Evolutionary conservation across 2,888 invertebrate genomes (phyloP).

Genomic region (Schizaphis graminum): DNA sequence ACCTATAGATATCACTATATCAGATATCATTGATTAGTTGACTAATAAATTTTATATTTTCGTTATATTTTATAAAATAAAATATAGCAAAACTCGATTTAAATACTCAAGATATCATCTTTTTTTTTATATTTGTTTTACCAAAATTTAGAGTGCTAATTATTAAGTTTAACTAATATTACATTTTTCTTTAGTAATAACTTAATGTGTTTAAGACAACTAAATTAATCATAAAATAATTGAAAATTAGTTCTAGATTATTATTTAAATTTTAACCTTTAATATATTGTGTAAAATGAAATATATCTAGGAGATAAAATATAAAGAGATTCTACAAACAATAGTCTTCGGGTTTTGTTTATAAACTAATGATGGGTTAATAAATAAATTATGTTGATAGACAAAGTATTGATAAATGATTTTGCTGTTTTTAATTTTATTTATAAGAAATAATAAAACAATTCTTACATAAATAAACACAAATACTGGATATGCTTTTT

Average conservation of each 20-base stretch:
- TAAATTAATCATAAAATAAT: neutral
- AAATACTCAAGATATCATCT: neutral
- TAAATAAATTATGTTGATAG: neutral
- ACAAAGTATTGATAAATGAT: neutral
- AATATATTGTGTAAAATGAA: neutral
- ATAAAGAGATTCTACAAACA: neutral
- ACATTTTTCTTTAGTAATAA: neutral
- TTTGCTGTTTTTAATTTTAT: neutral
- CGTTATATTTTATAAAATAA: neutral
- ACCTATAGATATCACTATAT: neutral
- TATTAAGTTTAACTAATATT: neutral
- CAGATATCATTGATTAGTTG: neutral
- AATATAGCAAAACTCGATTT: neutral
- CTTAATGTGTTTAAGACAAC: neutral
- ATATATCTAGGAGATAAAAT: neutral
- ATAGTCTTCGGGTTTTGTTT: neutral
- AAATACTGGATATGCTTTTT: neutral
- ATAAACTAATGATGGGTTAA: neutral
- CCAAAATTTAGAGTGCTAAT: neutral
- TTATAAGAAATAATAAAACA: neutral
- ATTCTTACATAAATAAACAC: neutral
- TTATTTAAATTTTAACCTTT: neutral
- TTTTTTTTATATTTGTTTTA: neutral
- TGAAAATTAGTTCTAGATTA: neutral
- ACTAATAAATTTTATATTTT: neutral